Evolutionary conservation across 2,797 vertebrate species (phyloP).

Genomic region (Tragopan temminckii): DNA sequence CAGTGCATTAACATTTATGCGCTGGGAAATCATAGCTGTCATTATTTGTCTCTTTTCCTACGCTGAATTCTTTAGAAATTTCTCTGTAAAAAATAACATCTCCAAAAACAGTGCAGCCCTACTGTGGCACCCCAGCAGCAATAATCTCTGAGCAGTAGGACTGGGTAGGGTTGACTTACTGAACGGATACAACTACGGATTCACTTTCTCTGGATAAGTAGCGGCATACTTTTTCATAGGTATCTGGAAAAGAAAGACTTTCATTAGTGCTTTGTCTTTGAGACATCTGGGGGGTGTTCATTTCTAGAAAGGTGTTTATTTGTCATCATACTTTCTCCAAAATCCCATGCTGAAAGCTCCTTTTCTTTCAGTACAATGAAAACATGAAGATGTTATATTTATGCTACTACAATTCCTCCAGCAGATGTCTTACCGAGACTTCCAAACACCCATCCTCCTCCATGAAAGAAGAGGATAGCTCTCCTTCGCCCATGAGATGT

Average conservation of each 20-base stretch:
- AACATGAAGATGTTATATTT: background rate
- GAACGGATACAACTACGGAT: constrained; percentile 85
- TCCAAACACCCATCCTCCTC: constrained; percentile 86
- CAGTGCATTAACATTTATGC: background rate
- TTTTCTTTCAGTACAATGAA: background rate
- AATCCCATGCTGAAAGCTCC: background rate
- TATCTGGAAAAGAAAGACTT: constrained; percentile 77
- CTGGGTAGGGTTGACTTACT: constrained; percentile 72
- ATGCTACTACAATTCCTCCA: background rate
- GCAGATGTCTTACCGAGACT: constrained; percentile 71
- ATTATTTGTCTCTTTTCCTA: background rate
- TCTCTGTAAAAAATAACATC: background rate
- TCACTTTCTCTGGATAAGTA: constrained; percentile 83
- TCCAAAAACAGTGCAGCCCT: background rate
- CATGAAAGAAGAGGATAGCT: constrained; percentile 86
- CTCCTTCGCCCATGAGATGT: constrained; percentile 74
- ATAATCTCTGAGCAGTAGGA: background rate
- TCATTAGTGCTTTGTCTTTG: background rate
- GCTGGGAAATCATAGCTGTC: background rate
- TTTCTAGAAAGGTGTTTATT: background rate
- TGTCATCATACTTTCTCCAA: background rate
- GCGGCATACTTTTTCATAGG: constrained; percentile 84
- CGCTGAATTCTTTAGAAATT: background rate
- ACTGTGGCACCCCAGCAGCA: background rate
- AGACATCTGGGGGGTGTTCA: background rate